These are phyloP conservation scores for Cylas formicarius DNA, from an alignment of 1,140 invertebrate genomes.

Conservation along the genomic window DNA sequence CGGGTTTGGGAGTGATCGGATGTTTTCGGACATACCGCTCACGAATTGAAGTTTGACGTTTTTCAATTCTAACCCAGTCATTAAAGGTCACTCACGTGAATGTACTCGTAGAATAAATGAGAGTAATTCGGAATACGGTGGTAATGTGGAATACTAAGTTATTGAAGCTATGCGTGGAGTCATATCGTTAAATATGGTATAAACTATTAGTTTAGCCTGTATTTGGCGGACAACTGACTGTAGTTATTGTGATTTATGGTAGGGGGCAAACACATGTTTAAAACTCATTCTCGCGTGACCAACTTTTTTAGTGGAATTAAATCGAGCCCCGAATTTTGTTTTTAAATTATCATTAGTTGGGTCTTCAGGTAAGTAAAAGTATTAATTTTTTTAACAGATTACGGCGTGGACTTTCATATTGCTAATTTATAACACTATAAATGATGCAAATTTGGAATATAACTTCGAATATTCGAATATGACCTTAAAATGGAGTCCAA, in stretches of 20 bases:
- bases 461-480: too few species aligned
- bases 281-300: too few species aligned
- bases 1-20: too few species aligned
- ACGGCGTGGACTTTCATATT: not conserved
- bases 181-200: constrained; percentile 7
- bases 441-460: constrained; percentile 9
- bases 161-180: constrained; percentile 1
- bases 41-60: too few species aligned
- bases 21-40: too few species aligned
- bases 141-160: not conserved
- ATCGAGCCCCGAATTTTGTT: not conserved
- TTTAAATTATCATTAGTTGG: constrained; percentile 3
- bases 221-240: constrained; percentile 4
- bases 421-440: constrained; percentile 1
- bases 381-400: constrained; percentile 2
- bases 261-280: not conserved
- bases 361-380: constrained; percentile 6
- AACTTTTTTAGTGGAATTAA: not conserved
- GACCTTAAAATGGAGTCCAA: too few species aligned
- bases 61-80: too few species aligned
- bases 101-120: too few species aligned
- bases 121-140: too few species aligned
- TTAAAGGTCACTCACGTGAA: too few species aligned
- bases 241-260: constrained; percentile 6
- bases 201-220: constrained; percentile 4